phyloP scores from a whole-genome alignment of 2,888 invertebrate genomes.

The Synergus laeviventris region DNA sequence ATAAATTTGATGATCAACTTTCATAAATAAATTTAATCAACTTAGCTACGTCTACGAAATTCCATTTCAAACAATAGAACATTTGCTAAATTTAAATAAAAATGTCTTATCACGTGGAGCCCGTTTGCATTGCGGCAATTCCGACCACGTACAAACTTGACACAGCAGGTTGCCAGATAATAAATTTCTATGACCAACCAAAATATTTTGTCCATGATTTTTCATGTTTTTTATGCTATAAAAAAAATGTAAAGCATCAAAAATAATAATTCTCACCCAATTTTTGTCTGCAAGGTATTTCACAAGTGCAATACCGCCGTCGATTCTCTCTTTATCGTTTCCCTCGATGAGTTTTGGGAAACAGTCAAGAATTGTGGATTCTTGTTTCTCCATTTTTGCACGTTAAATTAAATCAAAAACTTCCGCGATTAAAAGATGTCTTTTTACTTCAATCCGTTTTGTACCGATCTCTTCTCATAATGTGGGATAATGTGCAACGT shows the following conservation, averaged over 20 bases:
- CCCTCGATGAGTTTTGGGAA: slow-evolving; percentile 75
- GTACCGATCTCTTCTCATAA: background rate
- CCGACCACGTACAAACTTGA: background rate
- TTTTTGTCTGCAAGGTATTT: slow-evolving; percentile 73
- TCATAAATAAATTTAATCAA: background rate
- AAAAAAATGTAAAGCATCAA: slow-evolving; percentile 44
- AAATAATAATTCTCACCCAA: slow-evolving; percentile 68
- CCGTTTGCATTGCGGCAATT: background rate
- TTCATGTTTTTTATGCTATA: slow-evolving; percentile 59
- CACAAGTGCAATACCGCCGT: slow-evolving; percentile 74
- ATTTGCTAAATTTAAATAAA: slow-evolving; percentile 42
- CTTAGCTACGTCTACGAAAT: background rate
- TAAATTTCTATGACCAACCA: background rate
- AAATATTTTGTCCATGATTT: slow-evolving; percentile 20
- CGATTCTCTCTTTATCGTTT: slow-evolving; percentile 73
- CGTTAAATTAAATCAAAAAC: slow-evolving; percentile 43
- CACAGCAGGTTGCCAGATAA: background rate
- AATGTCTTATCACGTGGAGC: slow-evolving; percentile 38
- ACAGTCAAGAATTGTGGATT: slow-evolving; percentile 74
- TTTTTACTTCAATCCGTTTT: background rate
- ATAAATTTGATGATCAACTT: background rate
- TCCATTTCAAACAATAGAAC: background rate
- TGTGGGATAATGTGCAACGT: slow-evolving; percentile 51
- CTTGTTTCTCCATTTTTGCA: slow-evolving; percentile 64
- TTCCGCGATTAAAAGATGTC: background rate